Conservation (phyloP, 2,797 vertebrate species). For the Threskiornis aethiopicus region DNA sequence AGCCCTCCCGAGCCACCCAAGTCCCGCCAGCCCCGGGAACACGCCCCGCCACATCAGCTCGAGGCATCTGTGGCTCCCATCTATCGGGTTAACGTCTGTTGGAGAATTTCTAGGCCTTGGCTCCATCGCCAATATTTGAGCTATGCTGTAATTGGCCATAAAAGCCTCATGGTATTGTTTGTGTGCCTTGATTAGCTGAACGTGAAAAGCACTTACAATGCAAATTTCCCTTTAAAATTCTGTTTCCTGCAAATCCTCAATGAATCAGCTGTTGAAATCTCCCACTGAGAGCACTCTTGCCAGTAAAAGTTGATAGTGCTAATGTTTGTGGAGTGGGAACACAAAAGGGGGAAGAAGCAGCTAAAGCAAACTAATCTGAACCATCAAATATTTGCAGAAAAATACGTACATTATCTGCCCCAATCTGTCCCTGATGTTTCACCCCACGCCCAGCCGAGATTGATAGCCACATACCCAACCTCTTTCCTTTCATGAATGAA, state of each 20-base stretch:
- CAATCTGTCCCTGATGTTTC: not conserved
- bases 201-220: constrained; percentile 36
- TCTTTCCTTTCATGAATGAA: constrained; percentile 41
- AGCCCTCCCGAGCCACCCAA: accelerated
- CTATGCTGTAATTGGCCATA: not conserved
- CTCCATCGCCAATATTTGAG: not conserved
- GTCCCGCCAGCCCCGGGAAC: accelerated
- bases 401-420: constrained; percentile 9
- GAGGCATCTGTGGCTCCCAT: not conserved
- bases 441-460: not conserved
- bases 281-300: constrained; percentile 50
- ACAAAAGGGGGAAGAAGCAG: constrained; percentile 34
- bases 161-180: not conserved
- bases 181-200: constrained; percentile 24
- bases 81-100: not conserved
- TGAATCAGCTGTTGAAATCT: constrained; percentile 50
- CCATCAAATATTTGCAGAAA: constrained; percentile 29
- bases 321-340: constrained; percentile 43
- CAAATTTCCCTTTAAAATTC: constrained; percentile 46
- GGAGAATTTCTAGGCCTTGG: not conserved
- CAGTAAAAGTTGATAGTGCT: constrained; percentile 48
- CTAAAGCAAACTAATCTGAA: constrained; percentile 28
- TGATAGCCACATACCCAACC: not conserved
- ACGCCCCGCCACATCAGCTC: not conserved
- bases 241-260: constrained; percentile 25